Evolutionary conservation across 2,888 invertebrate genomes (phyloP), one percentile per base, ranked within the genome.

Genomic region (Glaucopsyche alexis): DNA sequence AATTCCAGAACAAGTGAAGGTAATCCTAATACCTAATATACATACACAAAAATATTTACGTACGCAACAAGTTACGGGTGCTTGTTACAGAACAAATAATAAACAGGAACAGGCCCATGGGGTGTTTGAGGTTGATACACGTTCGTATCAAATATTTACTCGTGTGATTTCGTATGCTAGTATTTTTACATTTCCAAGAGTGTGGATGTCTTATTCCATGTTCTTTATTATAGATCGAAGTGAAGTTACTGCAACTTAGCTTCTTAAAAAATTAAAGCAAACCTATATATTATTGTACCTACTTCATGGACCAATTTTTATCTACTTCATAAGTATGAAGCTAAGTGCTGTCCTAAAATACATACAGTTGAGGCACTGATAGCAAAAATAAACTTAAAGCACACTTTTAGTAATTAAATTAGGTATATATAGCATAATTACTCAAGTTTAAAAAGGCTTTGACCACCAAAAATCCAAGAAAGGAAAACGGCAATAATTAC

Each of bases 71-170:
- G 60, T 60, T 60, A 29, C 2, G 11, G 29, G 60, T 4, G 60
- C 29, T 29, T 13, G 60, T 60, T 60, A 60, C 60, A 29, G 60
- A 60, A 60, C 29, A 60, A 38, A 60, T 60, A 60, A 60, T 29
- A 29, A 60, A 60, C 60, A 7, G 8, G 29, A 29, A 29, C 29
- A 29, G 29, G 60, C 60, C 60, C 38, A 60, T 14, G 60, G 60
- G 60, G 29, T 60, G 60, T 14, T 38, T 38, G 29, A 14, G 60
- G 0, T 29, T 60, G 29, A 60, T 38, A 60, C 60, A 38, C 2
- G 1, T 14, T 60, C 60, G 13, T 38, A 38, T 60, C 60, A 60
- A 29, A 60, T 60, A 60, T 60, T 60, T 60, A 38, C 60, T 11
- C 2, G 29, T 29, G 60, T 38, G 60, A 60, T 60, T 60, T 29